Evolutionary conservation across 64 coral and sea anemone genomes (phyloP), one percentile per base, ranked within the genome.

Genomic region (Pocillopora verrucosa): DNA sequence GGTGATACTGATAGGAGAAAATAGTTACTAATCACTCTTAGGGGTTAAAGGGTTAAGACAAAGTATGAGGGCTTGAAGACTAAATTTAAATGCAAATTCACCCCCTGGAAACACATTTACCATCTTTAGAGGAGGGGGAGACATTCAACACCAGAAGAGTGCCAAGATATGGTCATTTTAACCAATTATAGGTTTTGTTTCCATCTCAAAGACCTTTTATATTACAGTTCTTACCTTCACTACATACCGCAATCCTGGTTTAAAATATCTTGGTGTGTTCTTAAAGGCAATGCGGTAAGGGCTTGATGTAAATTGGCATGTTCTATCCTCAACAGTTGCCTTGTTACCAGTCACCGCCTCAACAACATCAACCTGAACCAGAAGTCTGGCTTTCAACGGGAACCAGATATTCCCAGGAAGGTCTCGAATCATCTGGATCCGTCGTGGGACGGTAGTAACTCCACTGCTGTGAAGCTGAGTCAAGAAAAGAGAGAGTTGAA

Each of bases 201-300:
- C 41, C 7, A 51, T 51, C 7, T 51, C 41, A 63, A 63, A 63
- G 16, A 63, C 1, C 12, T 13, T 1, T 17, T 13, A 63, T 63
- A 13, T 63, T 2, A 20, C 22, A 20, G 22, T 70, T 11, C 91
- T 80, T 68, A 91, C 95, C 89, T 90, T 93, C 6, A 98, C 77
- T 36, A 67, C 30, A 80, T 88, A 94, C 77, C 88, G 92, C 3
- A 98, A 16, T 0, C 89, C 95, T 22, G 95, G 95, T 84, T 98
- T 98, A 51, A 98, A 98, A 56, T 93, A 91, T 61, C 67, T 84
- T 13, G 95, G 78, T 20, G 92, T 93, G 36, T 90, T 94, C 36
- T 82, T 94, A 36, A 84, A 98, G 72, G 82, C 90, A 14, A 98
- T 98, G 22, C 75, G 84, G 34, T 93, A 91, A 38, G 92, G 92